Evolutionary conservation across 2,888 invertebrate species (phyloP).

Genomic region (Pilophorus perplexus): DNA sequence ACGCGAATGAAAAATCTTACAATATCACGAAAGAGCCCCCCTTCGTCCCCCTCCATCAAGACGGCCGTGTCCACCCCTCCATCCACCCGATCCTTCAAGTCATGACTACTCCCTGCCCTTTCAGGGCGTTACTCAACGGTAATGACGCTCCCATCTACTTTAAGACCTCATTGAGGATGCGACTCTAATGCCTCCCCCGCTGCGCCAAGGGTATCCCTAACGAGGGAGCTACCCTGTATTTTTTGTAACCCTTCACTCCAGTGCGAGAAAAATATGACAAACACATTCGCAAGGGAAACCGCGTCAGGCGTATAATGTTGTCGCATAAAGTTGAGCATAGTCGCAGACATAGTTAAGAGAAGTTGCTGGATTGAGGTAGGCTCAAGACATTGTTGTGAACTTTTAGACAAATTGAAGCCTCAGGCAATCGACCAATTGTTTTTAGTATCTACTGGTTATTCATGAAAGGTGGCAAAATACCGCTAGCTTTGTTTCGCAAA

Average conservation of each 20-base stretch:
- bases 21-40: conserved; percentile 13
- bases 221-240: neutral
- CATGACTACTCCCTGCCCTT: neutral
- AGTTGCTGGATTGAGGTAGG: too few species aligned
- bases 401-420: too few species aligned
- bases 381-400: too few species aligned
- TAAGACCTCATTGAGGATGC: conserved; percentile 36
- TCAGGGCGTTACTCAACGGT: conserved; percentile 26
- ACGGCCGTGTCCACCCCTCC: neutral
- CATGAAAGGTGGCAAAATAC: too few species aligned
- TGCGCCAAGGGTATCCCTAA: conserved; percentile 3
- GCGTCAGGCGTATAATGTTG: too few species aligned
- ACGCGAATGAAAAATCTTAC: conserved; percentile 37
- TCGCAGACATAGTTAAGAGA: too few species aligned
- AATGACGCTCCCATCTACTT: conserved; percentile 33
- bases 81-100: neutral
- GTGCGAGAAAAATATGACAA: neutral
- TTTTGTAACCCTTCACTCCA: neutral
- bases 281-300: neutral
- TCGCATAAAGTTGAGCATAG: too few species aligned
- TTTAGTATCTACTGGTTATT: too few species aligned
- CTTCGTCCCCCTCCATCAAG: neutral
- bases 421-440: too few species aligned
- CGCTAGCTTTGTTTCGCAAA: too few species aligned
- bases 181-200: conserved; percentile 23